phyloP scores from a whole-genome alignment of 2,888 invertebrate genomes.

The Pachycephus smyrnensis region DNA sequence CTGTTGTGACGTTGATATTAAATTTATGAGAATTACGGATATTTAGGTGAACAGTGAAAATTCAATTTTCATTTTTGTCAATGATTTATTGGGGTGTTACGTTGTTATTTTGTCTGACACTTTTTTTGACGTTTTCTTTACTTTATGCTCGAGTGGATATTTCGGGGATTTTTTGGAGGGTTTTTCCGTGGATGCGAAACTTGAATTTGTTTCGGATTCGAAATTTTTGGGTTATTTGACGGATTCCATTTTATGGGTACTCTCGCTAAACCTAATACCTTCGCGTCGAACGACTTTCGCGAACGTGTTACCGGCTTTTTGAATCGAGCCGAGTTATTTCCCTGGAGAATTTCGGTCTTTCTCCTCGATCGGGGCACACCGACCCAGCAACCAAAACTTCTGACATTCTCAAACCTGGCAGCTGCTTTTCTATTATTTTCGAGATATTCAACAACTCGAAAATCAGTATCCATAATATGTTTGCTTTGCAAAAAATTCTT shows the following conservation, averaged over 20 bases:
- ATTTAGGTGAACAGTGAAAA: no score
- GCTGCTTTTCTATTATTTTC: background rate
- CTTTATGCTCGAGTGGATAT: background rate
- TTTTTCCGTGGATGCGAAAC: no score
- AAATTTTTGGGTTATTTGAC: conserved; percentile 7
- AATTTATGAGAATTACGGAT: no score
- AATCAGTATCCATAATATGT: no score
- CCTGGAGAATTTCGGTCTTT: conserved; percentile 35
- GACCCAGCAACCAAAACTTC: background rate
- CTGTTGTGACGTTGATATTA: background rate
- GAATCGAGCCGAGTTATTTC: conserved; percentile 48
- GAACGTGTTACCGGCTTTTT: conserved; percentile 14
- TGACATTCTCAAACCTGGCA: background rate
- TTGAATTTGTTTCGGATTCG: no score
- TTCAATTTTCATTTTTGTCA: no score
- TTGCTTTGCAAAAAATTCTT: no score
- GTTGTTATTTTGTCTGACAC: conserved; percentile 7
- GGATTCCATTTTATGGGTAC: background rate
- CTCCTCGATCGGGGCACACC: background rate
- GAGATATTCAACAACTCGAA: background rate
- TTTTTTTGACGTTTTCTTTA: conserved; percentile 9
- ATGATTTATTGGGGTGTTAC: conserved; percentile 17
- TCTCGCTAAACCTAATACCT: conserved; percentile 14
- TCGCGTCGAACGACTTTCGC: conserved; percentile 10
- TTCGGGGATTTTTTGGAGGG: no score